Conservation (phyloP, 2,113 vertebrate species). For the Xerus inauris region DNA sequence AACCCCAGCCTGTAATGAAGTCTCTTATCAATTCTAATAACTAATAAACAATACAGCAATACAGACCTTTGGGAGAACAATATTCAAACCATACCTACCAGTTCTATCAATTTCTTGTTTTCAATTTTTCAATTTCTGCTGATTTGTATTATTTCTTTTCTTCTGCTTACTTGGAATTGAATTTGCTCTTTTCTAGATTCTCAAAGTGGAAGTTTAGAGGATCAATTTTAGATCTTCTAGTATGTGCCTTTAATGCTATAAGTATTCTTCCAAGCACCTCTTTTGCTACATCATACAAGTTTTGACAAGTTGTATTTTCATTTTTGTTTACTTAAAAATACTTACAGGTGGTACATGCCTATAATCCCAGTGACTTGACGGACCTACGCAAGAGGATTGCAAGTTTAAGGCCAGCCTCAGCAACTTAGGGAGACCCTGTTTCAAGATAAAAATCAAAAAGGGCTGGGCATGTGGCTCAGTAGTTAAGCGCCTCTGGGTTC, state of each 20-base stretch:
- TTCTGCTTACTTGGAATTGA: background rate
- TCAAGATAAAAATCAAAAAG: too few species aligned
- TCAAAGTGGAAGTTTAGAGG: background rate
- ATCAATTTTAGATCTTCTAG: background rate
- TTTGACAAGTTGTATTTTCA: background rate
- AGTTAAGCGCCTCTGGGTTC: too few species aligned
- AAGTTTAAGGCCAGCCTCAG: too few species aligned
- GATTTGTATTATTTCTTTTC: background rate
- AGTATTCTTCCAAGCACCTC: background rate
- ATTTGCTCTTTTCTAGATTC: background rate
- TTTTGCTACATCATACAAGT: background rate
- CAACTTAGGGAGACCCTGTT: too few species aligned
- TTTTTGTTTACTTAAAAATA: background rate
- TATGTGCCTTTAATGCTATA: too few species aligned
- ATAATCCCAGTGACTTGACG: too few species aligned
- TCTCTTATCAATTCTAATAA: background rate
- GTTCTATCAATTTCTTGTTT: background rate
- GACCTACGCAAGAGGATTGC: too few species aligned
- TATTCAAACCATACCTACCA: background rate
- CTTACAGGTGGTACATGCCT: background rate
- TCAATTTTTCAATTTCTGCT: background rate
- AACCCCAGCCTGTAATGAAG: too few species aligned
- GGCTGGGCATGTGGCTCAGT: too few species aligned
- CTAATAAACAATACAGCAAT: background rate
- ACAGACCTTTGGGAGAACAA: background rate